A percentile compares a stretch with the other conserved stretches of the same genome.
phyloP scores from a whole-genome alignment of 2,797 vertebrate species.

The Garrulus glandarius region DNA sequence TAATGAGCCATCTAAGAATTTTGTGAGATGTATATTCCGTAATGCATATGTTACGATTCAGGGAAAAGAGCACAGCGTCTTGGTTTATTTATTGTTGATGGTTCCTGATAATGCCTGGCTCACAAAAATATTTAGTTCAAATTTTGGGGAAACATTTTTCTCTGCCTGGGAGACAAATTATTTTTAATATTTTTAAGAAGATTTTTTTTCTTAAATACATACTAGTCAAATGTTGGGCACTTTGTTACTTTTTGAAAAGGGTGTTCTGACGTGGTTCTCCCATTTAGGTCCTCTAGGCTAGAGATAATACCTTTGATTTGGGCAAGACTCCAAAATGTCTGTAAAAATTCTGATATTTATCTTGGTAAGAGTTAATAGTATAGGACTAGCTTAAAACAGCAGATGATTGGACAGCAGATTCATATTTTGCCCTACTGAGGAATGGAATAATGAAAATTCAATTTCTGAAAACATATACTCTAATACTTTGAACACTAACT shows the following conservation, averaged over 20 bases:
- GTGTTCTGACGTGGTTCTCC: neutral
- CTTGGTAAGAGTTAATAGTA: neutral
- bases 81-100: constrained; percentile 23
- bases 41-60: constrained; percentile 29
- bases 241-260: neutral
- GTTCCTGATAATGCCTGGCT: neutral
- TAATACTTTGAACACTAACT: neutral
- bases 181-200: neutral
- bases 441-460: neutral
- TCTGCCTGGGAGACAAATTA: neutral
- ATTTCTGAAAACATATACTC: neutral
- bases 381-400: neutral
- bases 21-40: constrained; percentile 27
- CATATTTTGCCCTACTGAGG: neutral
- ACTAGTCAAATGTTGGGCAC: neutral
- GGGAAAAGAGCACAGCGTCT: neutral
- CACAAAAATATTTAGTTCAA: neutral
- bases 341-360: neutral
- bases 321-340: neutral
- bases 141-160: neutral
- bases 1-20: constrained; percentile 50
- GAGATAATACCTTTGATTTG: neutral
- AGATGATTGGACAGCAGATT: neutral
- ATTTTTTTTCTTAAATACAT: neutral
- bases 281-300: neutral